Base-by-base conservation (phyloP, 1,140 invertebrate genomes). In the Parasteatoda tepidariorum region DNA sequence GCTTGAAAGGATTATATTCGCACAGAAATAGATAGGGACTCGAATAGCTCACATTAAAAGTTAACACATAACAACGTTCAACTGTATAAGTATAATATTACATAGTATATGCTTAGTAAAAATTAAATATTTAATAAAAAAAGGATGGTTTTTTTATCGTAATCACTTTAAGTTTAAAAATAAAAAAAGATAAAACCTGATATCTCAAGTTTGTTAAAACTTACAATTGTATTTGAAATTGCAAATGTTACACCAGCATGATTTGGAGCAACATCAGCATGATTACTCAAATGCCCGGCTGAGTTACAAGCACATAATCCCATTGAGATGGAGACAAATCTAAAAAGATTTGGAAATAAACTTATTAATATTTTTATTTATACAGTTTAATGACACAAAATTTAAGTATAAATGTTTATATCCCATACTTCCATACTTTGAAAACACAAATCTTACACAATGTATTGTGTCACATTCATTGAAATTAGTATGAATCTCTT, bases 171-270 rank as follows among this genome's bases (percentile, higher is more conserved):
- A 61, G 5, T 22, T 61, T 61, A 61, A 0, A 0, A 24, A 3
- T n/a, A n/a, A 38, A 61, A 64, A 18, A 62, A 62, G 4, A 2
- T 30, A 74, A 4, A 74, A 11, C 11, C n/a, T 34, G 26, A 30
- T 15, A 31, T 33, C 34, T 61, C 15, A 18, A n/a, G 31, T 22
- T 34, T 28, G 15, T 59, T 38, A 55, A 41, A 75, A 90, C 90
- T 90, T 89, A 93, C 92, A 79, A 95, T 90, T 22, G 94, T 95
- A 88, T 95, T 95, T 33, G 94, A 94, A 85, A 95, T 92, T 26
- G 94, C 94, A 89, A 95, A 95, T 68, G 94, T 95, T 41, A 94
- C 92, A 15, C 94, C 94, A 18, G 94, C 93, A 89, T 94, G 93
- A 90, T 94, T 94, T 2, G 94, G 94, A 4, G 94, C 94, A 28